Conservation (phyloP, 2,113 vertebrate species). For the Danio rerio region DNA sequence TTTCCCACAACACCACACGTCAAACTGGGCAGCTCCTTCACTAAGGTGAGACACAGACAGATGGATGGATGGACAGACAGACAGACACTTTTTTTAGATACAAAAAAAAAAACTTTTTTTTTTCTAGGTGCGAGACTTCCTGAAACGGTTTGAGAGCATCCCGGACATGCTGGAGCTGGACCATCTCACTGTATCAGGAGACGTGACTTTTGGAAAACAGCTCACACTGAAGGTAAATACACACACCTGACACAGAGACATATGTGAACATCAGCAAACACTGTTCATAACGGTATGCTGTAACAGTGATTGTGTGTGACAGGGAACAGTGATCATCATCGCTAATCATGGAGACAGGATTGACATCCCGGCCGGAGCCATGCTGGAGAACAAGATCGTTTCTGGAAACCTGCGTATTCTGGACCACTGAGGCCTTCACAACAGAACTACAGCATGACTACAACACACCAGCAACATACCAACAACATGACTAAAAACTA, state of each 20-base stretch:
- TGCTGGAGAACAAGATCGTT: slow-evolving; percentile 98
- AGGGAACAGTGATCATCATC: slow-evolving; percentile 99
- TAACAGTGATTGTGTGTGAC: slow-evolving; percentile 11
- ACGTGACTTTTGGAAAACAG: slow-evolving; percentile 97
- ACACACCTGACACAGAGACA: too few relatives aligned
- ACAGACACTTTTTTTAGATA: too few relatives aligned
- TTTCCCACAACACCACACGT: slow-evolving; percentile 93
- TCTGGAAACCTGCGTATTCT: slow-evolving; percentile 97
- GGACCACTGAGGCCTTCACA: slow-evolving; percentile 85
- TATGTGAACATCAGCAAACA: background rate
- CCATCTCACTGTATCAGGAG: slow-evolving; percentile 96
- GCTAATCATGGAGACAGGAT: slow-evolving; percentile 97
- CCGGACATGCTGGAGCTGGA: slow-evolving; percentile 97
- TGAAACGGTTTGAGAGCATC: slow-evolving; percentile 92
- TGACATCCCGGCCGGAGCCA: slow-evolving; percentile 94
- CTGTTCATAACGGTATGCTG: background rate
- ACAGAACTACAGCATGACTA: background rate
- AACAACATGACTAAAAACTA: too few relatives aligned
- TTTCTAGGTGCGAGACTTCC: slow-evolving; percentile 89
- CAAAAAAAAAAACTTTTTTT: too few relatives aligned
- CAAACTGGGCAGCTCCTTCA: slow-evolving; percentile 97
- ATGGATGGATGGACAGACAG: too few relatives aligned
- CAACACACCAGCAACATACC: background rate
- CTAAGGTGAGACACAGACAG: slow-evolving; percentile 80
- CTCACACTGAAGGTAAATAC: slow-evolving; percentile 88